Percentiles rank a stretch among this genome's conserved stretches.
Evolutionary conservation across 1,140 invertebrate genomes (phyloP).

Genomic region (Drosophila virilis): DNA sequence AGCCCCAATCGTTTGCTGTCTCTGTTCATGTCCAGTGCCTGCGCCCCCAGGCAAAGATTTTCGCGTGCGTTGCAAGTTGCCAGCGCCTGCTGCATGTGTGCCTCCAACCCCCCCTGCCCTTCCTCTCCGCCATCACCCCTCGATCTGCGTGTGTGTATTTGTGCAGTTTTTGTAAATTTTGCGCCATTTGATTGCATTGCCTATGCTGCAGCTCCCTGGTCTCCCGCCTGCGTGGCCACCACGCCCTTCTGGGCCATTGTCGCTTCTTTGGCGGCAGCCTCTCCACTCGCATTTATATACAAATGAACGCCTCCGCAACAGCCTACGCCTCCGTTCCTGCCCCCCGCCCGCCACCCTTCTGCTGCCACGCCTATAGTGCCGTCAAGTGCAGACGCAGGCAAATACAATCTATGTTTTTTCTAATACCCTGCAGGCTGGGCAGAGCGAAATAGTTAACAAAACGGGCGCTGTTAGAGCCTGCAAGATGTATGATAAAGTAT

Average conservation of each 20-base stretch:
- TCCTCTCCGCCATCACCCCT: background rate
- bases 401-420: conserved; percentile 65
- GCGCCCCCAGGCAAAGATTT: conserved; percentile 70
- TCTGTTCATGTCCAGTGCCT: conserved; percentile 39
- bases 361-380: conserved; percentile 54
- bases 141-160: conserved; percentile 34
- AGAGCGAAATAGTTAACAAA: background rate
- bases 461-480: no score
- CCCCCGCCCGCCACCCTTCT: background rate
- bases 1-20: background rate
- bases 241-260: conserved; percentile 60
- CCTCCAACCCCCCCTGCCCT: conserved; percentile 1
- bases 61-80: conserved; percentile 79
- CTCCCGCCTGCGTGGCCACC: background rate
- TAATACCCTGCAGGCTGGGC: background rate
- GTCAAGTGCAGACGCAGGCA: conserved; percentile 79
- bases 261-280: conserved; percentile 66
- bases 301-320: conserved; percentile 75
- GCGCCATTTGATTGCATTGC: conserved; percentile 82
- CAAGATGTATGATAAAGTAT: no score
- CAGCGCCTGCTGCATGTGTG: conserved; percentile 22
- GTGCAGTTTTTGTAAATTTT: conserved; percentile 80
- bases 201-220: conserved; percentile 2
- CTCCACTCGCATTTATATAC: conserved; percentile 68
- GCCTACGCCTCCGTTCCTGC: background rate